Conservation (phyloP, 2,113 vertebrate genomes). For the Periophthalmus modestus region DNA sequence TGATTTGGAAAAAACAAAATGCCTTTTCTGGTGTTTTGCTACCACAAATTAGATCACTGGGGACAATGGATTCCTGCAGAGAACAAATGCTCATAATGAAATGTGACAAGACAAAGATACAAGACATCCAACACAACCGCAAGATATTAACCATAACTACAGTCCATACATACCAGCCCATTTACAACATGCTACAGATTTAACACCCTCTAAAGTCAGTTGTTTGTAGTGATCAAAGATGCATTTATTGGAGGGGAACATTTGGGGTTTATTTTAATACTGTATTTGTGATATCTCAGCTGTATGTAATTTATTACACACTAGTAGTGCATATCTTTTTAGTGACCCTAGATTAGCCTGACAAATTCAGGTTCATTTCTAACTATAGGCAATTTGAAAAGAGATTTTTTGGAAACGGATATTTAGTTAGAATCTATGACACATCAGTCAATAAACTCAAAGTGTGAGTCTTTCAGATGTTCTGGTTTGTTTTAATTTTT, state of each 20-base stretch:
- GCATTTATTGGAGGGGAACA: not conserved
- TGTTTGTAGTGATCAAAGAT: not conserved
- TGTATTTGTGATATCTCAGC: not conserved
- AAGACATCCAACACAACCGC: slow-evolving; percentile 34
- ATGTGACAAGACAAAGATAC: slow-evolving; percentile 28
- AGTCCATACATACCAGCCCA: slow-evolving; percentile 3
- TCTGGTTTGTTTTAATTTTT: too few species aligned
- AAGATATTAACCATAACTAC: slow-evolving; percentile 35
- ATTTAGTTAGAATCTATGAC: too few species aligned
- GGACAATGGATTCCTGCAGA: slow-evolving; percentile 47
- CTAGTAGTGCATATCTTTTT: not conserved
- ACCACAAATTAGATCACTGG: slow-evolving; percentile 33
- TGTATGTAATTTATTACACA: not conserved
- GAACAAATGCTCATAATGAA: slow-evolving; percentile 31
- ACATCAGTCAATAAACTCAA: too few species aligned
- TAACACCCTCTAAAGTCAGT: slow-evolving; percentile 29
- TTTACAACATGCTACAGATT: slow-evolving; percentile 21
- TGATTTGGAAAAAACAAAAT: slow-evolving; percentile 14
- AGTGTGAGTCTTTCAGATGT: too few species aligned
- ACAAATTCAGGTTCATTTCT: not conserved
- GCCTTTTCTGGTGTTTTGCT: not conserved
- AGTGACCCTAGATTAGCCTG: not conserved
- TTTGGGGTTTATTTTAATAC: not conserved
- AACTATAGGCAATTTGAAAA: not conserved
- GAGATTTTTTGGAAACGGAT: too few species aligned